Conservation (phyloP, 2,888 invertebrate genomes). For the Xestia xanthographa region DNA sequence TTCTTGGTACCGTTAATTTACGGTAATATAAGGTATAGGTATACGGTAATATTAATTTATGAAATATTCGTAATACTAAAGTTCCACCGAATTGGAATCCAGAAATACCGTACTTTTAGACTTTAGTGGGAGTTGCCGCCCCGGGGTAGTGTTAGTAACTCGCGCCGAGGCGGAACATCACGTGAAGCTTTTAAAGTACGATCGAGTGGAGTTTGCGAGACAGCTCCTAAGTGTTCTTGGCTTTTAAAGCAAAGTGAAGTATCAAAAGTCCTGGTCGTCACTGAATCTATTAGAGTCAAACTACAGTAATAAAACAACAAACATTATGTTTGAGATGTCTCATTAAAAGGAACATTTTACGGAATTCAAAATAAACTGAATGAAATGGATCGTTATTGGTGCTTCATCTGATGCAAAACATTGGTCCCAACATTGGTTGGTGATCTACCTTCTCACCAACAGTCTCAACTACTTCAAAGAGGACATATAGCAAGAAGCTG, state of each 20-base stretch:
- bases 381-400: slow-evolving; percentile 5
- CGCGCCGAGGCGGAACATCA: slow-evolving; percentile 32
- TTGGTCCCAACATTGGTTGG: slow-evolving; percentile 9
- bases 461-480: background rate
- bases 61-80: slow-evolving; percentile 2
- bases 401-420: slow-evolving; percentile 15
- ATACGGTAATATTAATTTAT: too few species aligned
- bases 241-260: slow-evolving; percentile 57
- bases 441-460: background rate
- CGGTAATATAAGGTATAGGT: too few species aligned
- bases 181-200: slow-evolving; percentile 61
- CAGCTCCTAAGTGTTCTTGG: slow-evolving; percentile 51
- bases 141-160: slow-evolving; percentile 41
- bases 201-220: slow-evolving; percentile 49
- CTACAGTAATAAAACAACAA: slow-evolving; percentile 42
- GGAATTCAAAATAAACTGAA: slow-evolving; percentile 30
- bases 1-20: slow-evolving; percentile 28
- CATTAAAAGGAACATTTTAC: slow-evolving; percentile 39
- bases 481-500: background rate
- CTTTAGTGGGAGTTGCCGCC: slow-evolving; percentile 50
- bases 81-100: slow-evolving; percentile 61
- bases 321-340: slow-evolving; percentile 36
- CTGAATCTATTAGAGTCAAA: slow-evolving; percentile 38
- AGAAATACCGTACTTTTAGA: slow-evolving; percentile 60
- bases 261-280: slow-evolving; percentile 31